Evolutionary conservation across 2,888 invertebrate species (phyloP).

Genomic region (Palloptera scutellata): DNA sequence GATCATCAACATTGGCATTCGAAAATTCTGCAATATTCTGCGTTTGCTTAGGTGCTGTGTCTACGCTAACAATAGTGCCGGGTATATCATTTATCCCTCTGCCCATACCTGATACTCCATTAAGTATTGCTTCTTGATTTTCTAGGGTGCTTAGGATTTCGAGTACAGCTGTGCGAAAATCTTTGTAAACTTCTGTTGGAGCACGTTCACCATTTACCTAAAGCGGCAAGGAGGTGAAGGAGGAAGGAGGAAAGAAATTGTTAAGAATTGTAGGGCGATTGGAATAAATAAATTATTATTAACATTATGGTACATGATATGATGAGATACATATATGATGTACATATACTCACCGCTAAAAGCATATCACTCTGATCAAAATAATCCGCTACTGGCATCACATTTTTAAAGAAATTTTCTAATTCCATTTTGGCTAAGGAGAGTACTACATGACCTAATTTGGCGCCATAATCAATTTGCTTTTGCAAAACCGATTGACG

Average conservation of each 20-base stretch:
- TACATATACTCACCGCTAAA: slow-evolving; percentile 67
- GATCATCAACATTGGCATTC: slow-evolving; percentile 40
- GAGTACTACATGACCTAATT: slow-evolving; percentile 82
- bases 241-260: not conserved
- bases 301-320: no score
- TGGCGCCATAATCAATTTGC: slow-evolving; percentile 90
- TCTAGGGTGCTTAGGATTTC: slow-evolving; percentile 77
- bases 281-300: no score
- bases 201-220: slow-evolving; percentile 89
- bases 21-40: slow-evolving; percentile 56
- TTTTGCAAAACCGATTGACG: slow-evolving; percentile 84
- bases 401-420: slow-evolving; percentile 86
- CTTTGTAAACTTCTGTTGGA: slow-evolving; percentile 85
- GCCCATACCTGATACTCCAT: slow-evolving; percentile 71
- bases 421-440: slow-evolving; percentile 88
- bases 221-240: not conserved
- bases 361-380: slow-evolving; percentile 87
- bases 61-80: slow-evolving; percentile 71
- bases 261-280: no score
- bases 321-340: not conserved
- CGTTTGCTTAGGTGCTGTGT: slow-evolving; percentile 68
- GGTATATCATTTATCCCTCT: slow-evolving; percentile 69
- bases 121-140: slow-evolving; percentile 70
- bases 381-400: slow-evolving; percentile 90
- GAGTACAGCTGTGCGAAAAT: slow-evolving; percentile 81